Conservation (phyloP, 1,140 invertebrate genomes). For the Bombus pascuorum region DNA sequence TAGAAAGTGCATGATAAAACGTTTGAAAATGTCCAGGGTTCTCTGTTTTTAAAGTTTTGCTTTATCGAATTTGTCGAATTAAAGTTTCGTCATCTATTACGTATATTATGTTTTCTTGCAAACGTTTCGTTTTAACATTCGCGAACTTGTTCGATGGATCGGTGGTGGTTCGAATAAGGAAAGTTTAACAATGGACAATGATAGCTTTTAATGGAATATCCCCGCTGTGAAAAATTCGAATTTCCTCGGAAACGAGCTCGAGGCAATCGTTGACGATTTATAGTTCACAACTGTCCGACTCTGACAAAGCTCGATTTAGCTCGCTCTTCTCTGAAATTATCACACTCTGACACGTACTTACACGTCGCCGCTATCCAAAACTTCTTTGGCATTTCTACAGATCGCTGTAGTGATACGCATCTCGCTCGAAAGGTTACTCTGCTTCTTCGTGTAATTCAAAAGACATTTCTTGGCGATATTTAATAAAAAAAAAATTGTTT, state of each 20-base stretch:
- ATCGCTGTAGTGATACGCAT: not conserved
- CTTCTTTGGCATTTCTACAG: not conserved
- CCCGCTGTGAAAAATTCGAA: not conserved
- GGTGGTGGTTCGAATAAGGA: accelerated
- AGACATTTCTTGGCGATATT: not conserved
- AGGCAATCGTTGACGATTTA: not conserved
- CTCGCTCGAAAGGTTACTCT: not conserved
- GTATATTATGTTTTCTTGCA: not conserved
- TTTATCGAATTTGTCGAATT: no score
- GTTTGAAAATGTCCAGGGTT: not conserved
- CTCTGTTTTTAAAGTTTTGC: not conserved
- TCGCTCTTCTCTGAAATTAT: conserved; percentile 1
- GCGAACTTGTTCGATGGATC: not conserved
- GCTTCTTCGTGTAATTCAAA: no score
- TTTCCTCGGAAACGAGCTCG: not conserved
- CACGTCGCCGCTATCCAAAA: not conserved
- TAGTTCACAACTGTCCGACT: not conserved
- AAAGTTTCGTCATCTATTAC: no score
- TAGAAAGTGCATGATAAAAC: not conserved
- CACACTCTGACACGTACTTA: not conserved
- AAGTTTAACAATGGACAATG: not conserved
- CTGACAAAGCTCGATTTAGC: conserved; percentile 9
- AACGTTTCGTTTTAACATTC: not conserved
- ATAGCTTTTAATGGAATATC: not conserved
- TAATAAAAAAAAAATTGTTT: not conserved